A percentile compares a stretch with the other conserved stretches of the same genome.
Evolutionary conservation across 2,113 vertebrate genomes (phyloP).

Genomic region (Columbina picui): DNA sequence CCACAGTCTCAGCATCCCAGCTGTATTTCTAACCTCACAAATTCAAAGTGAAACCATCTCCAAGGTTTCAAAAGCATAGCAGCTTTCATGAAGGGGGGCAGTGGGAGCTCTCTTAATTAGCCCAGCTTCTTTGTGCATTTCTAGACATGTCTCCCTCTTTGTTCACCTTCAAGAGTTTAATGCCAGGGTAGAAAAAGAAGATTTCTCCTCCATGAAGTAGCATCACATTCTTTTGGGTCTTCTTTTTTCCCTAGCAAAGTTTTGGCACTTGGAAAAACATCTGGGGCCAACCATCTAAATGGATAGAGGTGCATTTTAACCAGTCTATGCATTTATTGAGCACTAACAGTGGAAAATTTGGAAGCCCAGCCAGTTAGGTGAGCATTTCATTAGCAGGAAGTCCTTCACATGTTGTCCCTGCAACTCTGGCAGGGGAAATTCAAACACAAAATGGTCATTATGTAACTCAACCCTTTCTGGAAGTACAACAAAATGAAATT

Average conservation of each 20-base stretch:
- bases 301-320: conserved; percentile 8
- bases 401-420: not conserved
- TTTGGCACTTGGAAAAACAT: not conserved
- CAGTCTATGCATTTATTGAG: not conserved
- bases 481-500: conserved; percentile 27
- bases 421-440: not conserved
- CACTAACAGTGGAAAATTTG: not conserved
- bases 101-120: conserved; percentile 58
- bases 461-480: conserved; percentile 1
- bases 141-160: conserved; percentile 37
- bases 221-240: not conserved
- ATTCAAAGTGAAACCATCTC: conserved; percentile 69
- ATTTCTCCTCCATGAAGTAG: not conserved
- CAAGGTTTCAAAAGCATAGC: conserved; percentile 67
- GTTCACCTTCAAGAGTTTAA: conserved; percentile 37
- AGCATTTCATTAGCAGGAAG: not conserved
- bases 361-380: not conserved
- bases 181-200: not conserved
- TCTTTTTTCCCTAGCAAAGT: not conserved
- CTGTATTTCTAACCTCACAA: conserved; percentile 74
- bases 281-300: not conserved
- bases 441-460: not conserved
- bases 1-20: conserved; percentile 76
- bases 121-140: conserved; percentile 31
- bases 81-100: conserved; percentile 61